These are phyloP conservation scores for Etheostoma perlongum DNA, from an alignment of 2,797 vertebrate species.

Conservation along the genomic window DNA sequence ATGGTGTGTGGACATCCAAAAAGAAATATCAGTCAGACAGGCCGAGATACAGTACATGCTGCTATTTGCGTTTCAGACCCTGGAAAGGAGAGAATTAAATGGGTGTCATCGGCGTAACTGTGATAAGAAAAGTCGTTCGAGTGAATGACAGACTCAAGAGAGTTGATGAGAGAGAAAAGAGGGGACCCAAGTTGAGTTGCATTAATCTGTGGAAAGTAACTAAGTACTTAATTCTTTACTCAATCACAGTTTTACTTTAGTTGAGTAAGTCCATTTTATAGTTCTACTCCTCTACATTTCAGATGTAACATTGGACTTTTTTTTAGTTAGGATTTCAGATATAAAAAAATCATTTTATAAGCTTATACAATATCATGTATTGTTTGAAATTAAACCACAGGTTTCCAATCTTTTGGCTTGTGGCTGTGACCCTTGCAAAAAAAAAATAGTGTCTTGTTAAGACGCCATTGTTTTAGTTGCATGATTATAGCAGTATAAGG, in stretches of 20 bases:
- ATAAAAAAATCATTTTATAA: background rate
- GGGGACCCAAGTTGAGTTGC: background rate
- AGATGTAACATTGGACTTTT: background rate
- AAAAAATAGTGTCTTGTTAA: background rate
- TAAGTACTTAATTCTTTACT: background rate
- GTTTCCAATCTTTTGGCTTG: background rate
- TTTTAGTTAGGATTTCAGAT: background rate
- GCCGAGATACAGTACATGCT: too few species aligned
- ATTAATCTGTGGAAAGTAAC: background rate
- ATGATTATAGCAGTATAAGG: background rate
- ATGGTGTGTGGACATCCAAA: too few species aligned
- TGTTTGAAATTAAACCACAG: background rate
- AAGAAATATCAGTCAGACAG: too few species aligned
- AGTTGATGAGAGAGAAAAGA: too few species aligned
- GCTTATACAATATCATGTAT: background rate
- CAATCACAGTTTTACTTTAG: background rate
- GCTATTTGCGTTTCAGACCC: too few species aligned
- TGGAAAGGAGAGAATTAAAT: too few species aligned
- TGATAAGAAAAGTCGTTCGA: too few species aligned
- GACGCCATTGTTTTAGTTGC: background rate
- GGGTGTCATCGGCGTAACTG: too few species aligned
- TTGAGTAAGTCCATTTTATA: background rate
- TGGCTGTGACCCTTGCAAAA: background rate
- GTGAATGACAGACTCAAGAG: too few species aligned
- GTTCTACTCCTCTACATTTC: background rate